Conservation (phyloP, 2,113 vertebrate genomes). For the Arothron firmamentum region DNA sequence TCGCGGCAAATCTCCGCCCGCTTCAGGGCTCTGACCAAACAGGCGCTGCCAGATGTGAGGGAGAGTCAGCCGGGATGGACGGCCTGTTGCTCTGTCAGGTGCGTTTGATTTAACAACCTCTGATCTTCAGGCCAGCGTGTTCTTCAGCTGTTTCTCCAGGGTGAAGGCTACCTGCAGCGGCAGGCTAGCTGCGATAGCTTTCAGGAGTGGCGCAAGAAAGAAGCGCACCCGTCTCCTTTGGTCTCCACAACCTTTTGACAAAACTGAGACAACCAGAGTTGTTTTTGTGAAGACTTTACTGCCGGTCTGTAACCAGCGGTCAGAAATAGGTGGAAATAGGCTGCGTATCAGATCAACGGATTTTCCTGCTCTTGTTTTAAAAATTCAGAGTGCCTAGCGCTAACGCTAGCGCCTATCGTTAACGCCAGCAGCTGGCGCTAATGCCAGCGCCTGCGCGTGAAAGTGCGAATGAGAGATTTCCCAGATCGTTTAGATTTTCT, state of each 20-base stretch:
- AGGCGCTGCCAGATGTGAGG: background rate
- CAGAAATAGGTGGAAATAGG: too few relatives aligned
- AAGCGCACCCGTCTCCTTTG: too few relatives aligned
- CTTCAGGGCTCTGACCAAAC: constrained; percentile 36
- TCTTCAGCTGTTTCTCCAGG: background rate
- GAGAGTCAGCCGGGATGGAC: background rate
- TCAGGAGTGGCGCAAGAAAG: background rate
- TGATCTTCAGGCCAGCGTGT: background rate
- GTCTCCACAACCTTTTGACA: too few relatives aligned
- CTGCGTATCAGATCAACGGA: background rate
- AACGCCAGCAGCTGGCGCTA: background rate
- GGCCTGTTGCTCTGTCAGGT: background rate
- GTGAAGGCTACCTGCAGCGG: too few relatives aligned
- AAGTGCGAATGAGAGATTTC: constrained; percentile 60
- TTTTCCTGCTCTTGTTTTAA: too few relatives aligned
- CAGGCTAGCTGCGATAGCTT: background rate
- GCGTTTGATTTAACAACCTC: background rate
- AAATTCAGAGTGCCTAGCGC: too few relatives aligned
- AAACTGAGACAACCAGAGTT: too few relatives aligned
- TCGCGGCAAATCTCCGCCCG: constrained; percentile 30
- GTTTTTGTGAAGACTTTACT: too few relatives aligned
- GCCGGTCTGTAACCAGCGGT: too few relatives aligned
- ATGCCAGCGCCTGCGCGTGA: constrained; percentile 1
- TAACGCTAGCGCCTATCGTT: background rate
- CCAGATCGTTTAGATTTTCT: constrained; percentile 57